Evolutionary conservation across 2,888 invertebrate species (phyloP).

Genomic region (Morpho achilles): DNA sequence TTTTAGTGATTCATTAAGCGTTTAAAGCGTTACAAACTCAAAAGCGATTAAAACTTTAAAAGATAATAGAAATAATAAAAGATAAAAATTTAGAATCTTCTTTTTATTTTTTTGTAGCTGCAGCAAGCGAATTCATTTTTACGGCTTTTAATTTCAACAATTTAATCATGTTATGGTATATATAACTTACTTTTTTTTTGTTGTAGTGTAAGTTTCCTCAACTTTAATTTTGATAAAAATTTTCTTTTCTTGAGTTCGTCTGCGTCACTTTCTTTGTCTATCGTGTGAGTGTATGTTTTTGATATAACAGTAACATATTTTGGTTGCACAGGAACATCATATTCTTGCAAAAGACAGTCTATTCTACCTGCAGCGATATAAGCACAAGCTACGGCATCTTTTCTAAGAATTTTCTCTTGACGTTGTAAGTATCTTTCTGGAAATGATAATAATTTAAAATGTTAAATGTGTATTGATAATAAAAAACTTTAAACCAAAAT

Average conservation of each 20-base stretch:
- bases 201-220: slow-evolving; percentile 73
- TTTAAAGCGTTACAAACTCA: too few relatives aligned
- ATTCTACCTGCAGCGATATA: slow-evolving; percentile 58
- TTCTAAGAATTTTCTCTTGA: slow-evolving; percentile 75
- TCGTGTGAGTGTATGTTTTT: slow-evolving; percentile 7
- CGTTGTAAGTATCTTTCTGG: slow-evolving; percentile 78
- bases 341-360: slow-evolving; percentile 50
- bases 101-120: too few relatives aligned
- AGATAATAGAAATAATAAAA: too few relatives aligned
- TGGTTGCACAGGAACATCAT: slow-evolving; percentile 32
- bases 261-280: slow-evolving; percentile 31
- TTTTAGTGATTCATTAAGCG: too few relatives aligned
- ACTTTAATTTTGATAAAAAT: slow-evolving; percentile 79
- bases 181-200: slow-evolving; percentile 77
- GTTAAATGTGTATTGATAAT: too few relatives aligned
- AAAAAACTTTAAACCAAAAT: slow-evolving; percentile 10
- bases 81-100: too few relatives aligned
- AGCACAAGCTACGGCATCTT: slow-evolving; percentile 75
- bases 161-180: too few relatives aligned
- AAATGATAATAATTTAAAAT: slow-evolving; percentile 13
- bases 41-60: too few relatives aligned
- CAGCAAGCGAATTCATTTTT: too few relatives aligned
- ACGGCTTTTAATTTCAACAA: too few relatives aligned
- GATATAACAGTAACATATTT: slow-evolving; percentile 2
- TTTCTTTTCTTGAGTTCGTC: slow-evolving; percentile 71